Conservation (phyloP, 2,888 invertebrate genomes). For the Spodoptera picta region DNA sequence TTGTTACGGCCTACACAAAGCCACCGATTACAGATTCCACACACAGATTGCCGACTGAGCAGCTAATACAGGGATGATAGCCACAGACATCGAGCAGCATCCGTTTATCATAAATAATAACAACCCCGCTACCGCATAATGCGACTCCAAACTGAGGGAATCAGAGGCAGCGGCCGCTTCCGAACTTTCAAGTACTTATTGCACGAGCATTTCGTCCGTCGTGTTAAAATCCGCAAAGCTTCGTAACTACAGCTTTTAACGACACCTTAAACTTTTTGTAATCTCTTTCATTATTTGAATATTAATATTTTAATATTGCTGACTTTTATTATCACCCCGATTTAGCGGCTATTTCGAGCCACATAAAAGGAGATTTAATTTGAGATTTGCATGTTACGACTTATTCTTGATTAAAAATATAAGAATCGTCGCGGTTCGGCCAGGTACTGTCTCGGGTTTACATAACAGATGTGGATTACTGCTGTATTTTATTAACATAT, state of each 20-base stretch:
- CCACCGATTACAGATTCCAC: conserved; percentile 3
- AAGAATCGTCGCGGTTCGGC: conserved; percentile 7
- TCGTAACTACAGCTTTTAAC: conserved; percentile 14
- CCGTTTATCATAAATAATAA: conserved; percentile 7
- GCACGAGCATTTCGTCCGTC: conserved; percentile 12
- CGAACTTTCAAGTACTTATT: conserved; percentile 11
- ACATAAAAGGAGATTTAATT: conserved; percentile 46
- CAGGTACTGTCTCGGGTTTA: conserved; percentile 7
- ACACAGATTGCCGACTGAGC: conserved; percentile 9
- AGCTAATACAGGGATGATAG: background rate
- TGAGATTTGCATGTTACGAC: conserved; percentile 35
- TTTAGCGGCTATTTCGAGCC: conserved; percentile 24
- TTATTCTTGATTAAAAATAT: conserved; percentile 40
- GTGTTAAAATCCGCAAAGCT: conserved; percentile 6
- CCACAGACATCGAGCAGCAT: conserved; percentile 12
- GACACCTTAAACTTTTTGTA: background rate
- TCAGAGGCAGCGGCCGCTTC: background rate
- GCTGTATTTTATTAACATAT: conserved; percentile 20
- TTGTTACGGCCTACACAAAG: background rate
- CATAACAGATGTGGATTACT: conserved; percentile 22
- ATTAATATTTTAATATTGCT: conserved; percentile 29
- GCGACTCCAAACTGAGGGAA: background rate
- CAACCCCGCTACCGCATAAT: conserved; percentile 3
- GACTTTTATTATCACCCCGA: conserved; percentile 34
- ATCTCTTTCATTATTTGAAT: conserved; percentile 12